Percentiles rank a stretch among this genome's conserved stretches.
Evolutionary conservation across 2,888 invertebrate genomes (phyloP).

Genomic region (Agonopterix alstromeriana): DNA sequence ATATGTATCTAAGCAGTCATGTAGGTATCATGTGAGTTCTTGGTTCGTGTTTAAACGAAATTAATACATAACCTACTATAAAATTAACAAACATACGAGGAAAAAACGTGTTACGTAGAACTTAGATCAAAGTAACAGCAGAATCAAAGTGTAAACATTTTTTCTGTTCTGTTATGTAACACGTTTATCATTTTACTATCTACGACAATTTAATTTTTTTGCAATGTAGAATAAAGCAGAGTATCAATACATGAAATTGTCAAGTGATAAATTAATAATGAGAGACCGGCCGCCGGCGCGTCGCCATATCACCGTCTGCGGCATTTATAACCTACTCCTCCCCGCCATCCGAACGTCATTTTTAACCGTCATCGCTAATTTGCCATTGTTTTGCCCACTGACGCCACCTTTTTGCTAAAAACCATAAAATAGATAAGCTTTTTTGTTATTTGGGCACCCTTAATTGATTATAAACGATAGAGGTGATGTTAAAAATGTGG

Average conservation of each 20-base stretch:
- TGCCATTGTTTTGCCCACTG: conserved; percentile 69
- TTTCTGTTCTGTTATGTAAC: no score
- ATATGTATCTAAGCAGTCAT: no score
- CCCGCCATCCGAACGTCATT: conserved; percentile 55
- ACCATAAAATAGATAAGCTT: conserved; percentile 71
- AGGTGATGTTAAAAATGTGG: conserved; percentile 28
- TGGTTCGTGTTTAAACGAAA: no score
- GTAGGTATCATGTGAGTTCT: no score
- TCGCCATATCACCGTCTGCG: conserved; percentile 28
- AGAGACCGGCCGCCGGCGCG: conserved; percentile 25
- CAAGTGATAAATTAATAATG: conserved; percentile 41
- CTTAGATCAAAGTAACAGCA: no score
- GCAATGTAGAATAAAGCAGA: no score
- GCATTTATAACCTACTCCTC: conserved; percentile 36
- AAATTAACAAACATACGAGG: no score
- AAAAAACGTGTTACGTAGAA: no score
- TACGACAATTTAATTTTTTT: no score
- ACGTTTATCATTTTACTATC: no score
- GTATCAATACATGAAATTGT: conserved; percentile 1
- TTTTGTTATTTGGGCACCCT: conserved; percentile 50
- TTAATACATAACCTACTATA: no score
- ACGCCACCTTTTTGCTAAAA: conserved; percentile 68
- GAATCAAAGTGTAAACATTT: no score
- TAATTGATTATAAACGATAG: conserved; percentile 61
- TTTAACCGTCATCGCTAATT: conserved; percentile 74